Conservation (phyloP, 2,888 invertebrate genomes). For the Caenorhabditis becei region DNA sequence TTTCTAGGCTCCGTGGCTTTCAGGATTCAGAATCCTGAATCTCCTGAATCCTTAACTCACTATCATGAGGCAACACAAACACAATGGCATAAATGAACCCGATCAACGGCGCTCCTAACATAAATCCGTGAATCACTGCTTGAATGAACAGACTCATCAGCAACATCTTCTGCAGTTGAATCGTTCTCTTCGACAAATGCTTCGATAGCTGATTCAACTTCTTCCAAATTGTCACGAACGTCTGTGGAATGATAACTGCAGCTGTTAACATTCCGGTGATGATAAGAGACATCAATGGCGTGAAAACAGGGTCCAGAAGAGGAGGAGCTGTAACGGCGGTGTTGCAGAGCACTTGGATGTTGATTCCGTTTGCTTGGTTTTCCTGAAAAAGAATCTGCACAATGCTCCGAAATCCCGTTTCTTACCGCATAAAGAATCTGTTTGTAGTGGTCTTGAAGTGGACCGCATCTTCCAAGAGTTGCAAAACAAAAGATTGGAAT, state of each 20-base stretch:
- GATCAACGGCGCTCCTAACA: conserved; percentile 45
- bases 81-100: conserved; percentile 54
- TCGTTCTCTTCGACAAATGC: conserved; percentile 42
- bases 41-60: too few relatives aligned
- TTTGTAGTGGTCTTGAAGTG: conserved; percentile 53
- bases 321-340: conserved; percentile 53
- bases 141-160: conserved; percentile 51
- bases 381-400: too few relatives aligned
- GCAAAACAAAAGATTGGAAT: conserved; percentile 48
- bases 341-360: conserved; percentile 51
- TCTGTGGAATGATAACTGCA: conserved; percentile 36
- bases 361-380: conserved; percentile 27
- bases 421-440: conserved; percentile 27
- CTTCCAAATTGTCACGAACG: conserved; percentile 39
- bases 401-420: too few relatives aligned
- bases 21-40: too few relatives aligned
- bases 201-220: conserved; percentile 41
- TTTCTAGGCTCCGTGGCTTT: too few relatives aligned
- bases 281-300: conserved; percentile 44
- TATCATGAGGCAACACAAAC: conserved; percentile 29
- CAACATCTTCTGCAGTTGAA: conserved; percentile 55
- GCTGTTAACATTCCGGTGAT: conserved; percentile 39
- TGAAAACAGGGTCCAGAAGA: conserved; percentile 45
- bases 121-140: conserved; percentile 51
- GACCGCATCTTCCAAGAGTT: conserved; percentile 38